Base-by-base conservation (phyloP, 2,797 vertebrate species). In the Luscinia megarhynchos region DNA sequence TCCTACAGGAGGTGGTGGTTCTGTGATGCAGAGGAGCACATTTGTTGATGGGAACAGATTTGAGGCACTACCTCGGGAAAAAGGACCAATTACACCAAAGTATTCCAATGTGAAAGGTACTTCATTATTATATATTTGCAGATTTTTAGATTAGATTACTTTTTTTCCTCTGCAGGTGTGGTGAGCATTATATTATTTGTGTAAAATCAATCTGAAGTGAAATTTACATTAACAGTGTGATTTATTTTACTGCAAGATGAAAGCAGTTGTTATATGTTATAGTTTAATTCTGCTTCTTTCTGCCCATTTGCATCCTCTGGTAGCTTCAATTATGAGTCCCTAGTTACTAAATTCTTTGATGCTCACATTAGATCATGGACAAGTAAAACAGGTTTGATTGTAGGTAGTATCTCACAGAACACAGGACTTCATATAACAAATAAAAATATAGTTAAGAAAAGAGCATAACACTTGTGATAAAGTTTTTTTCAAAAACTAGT, bases 101-200 rank as follows among this genome's bases (percentile, higher is more conserved):
- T 79, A 79, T 67, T n/a, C 67, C 67, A 79, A 2, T 55, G 32
- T 67, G 16, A 84, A 84, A 84, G 88, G 88, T 84, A 84, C 7
- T 73, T 79, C 22, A 55, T 61, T 55, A 19, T 61, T 55, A n/a
- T 13, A 9, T 59, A 61, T 67, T 48, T 61, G 3, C 11, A 48
- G 4, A 43, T 50, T 55, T 48, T 61, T 90, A 18, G 16, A 29
- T 66, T 36, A 54, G 32, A 50, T 79, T 30, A 21, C 12, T 48
- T 79, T 90, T 41, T 6, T 54, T 67, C 11, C 16, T 48, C 46
- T 72, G 13, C 26, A 59, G 41, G 15, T 61, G 23, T 61, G 20
- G 7, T 50, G 48, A 53, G 32, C 13, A 15, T 48, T 48, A 36
- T 32, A 15, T 48, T 24, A 43, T 73, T 66, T 43, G 8, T 27